A percentile compares a stretch with the other conserved stretches of the same genome.
Conservation (phyloP, 1,140 invertebrate species). For the Diabrotica virgifera region DNA sequence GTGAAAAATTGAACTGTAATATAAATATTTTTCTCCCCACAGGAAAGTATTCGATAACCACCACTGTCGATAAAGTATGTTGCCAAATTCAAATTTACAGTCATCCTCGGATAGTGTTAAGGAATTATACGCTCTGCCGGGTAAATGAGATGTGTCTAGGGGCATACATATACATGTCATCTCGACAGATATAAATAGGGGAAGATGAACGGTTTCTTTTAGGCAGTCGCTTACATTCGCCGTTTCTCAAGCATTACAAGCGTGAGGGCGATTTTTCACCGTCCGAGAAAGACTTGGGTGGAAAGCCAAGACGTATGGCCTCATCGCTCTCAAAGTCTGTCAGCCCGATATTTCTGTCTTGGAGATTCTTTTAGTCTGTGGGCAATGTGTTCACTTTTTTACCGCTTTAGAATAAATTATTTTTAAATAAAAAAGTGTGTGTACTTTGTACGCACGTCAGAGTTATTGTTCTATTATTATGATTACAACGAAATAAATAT, state of each 20-base stretch:
- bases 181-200: constrained; percentile 42
- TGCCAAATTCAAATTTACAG: constrained; percentile 43
- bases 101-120: constrained; percentile 42
- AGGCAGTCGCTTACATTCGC: constrained; percentile 36
- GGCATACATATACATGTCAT: constrained; percentile 44
- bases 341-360: constrained; percentile 43
- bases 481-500: no score
- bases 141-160: constrained; percentile 45
- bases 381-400: no score
- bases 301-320: constrained; percentile 42
- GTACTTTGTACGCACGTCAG: no score
- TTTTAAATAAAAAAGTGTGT: no score
- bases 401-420: no score
- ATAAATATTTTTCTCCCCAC: no score
- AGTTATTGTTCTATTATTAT: no score
- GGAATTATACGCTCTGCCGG: constrained; percentile 36
- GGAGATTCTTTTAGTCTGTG: constrained; percentile 28
- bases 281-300: constrained; percentile 29
- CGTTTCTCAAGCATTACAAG: constrained; percentile 37
- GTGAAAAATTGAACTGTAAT: no score
- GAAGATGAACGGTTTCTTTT: constrained; percentile 45
- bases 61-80: constrained; percentile 30
- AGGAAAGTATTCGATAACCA: background rate
- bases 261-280: constrained; percentile 41
- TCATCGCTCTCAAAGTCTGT: constrained; percentile 42